Evolutionary conservation across 2,113 vertebrate genomes (phyloP).

Genomic region (Urocitellus parryii): DNA sequence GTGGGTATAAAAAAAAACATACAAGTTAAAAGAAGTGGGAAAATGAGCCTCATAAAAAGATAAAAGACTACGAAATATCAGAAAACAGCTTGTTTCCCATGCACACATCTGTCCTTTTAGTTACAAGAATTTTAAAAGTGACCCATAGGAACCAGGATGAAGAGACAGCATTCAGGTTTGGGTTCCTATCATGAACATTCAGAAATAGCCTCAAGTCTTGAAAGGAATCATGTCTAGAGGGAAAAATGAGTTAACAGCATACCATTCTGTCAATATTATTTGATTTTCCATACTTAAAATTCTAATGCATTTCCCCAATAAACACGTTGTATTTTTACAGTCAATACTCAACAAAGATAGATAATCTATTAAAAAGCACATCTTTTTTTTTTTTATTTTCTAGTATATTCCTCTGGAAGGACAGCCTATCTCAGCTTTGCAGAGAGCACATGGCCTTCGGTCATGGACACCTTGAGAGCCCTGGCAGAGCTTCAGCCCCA

Average conservation of each 20-base stretch:
- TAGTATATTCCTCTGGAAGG: not conserved
- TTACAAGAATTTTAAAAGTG: not conserved
- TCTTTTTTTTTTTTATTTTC: not conserved
- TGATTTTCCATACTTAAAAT: not conserved
- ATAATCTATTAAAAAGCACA: not conserved
- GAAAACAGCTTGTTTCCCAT: fast-evolving
- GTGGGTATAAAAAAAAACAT: too few relatives aligned
- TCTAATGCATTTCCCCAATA: not conserved
- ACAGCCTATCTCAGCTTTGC: fast-evolving
- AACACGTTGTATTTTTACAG: not conserved
- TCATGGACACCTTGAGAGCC: fast-evolving
- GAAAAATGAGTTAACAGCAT: not conserved
- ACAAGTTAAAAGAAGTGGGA: too few relatives aligned
- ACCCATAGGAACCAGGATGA: fast-evolving
- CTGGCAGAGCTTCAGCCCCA: not conserved
- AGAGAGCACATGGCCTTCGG: fast-evolving
- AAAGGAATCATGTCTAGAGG: not conserved
- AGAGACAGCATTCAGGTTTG: not conserved
- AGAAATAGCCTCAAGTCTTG: not conserved
- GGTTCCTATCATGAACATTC: not conserved
- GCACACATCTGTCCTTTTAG: not conserved
- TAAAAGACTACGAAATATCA: not conserved
- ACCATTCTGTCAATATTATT: not conserved
- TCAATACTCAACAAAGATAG: not conserved
- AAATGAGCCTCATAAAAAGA: not conserved